Percentiles rank a stretch among this genome's conserved stretches.
Evolutionary conservation across 2,797 vertebrate species (phyloP).

Genomic region (Spinus olivaceus): DNA sequence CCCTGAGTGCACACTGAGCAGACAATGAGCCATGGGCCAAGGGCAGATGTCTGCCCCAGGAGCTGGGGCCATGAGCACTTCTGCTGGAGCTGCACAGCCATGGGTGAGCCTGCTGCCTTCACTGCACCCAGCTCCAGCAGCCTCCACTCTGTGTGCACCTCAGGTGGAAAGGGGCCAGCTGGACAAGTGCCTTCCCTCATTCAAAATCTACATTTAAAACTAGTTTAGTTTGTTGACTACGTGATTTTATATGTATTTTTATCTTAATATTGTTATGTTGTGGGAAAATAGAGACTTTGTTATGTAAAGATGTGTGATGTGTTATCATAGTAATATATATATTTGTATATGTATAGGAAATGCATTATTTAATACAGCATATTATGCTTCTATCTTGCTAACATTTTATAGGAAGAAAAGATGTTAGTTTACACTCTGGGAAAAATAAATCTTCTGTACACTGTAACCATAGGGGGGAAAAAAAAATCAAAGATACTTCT

Average conservation of each 20-base stretch:
- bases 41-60: not conserved
- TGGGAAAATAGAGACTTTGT: conserved; percentile 64
- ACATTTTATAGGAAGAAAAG: conserved; percentile 66
- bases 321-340: conserved; percentile 78
- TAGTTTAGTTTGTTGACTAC: conserved; percentile 24
- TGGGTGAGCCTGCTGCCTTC: not conserved
- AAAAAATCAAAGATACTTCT: not conserved
- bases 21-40: not conserved
- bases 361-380: conserved; percentile 74
- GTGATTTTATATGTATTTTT: conserved; percentile 68
- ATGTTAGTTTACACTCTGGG: conserved; percentile 70
- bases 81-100: not conserved
- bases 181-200: not conserved
- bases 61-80: not conserved
- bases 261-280: conserved; percentile 66
- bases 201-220: not conserved
- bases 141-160: not conserved
- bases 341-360: conserved; percentile 74
- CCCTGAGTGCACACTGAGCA: not conserved
- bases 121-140: not conserved
- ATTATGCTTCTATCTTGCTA: conserved; percentile 64
- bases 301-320: conserved; percentile 62
- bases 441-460: conserved; percentile 75
- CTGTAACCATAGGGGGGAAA: conserved; percentile 44
- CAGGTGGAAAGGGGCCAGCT: not conserved